Conservation (phyloP, 2,888 invertebrate genomes). For the Eucriotettix oculatus region DNA sequence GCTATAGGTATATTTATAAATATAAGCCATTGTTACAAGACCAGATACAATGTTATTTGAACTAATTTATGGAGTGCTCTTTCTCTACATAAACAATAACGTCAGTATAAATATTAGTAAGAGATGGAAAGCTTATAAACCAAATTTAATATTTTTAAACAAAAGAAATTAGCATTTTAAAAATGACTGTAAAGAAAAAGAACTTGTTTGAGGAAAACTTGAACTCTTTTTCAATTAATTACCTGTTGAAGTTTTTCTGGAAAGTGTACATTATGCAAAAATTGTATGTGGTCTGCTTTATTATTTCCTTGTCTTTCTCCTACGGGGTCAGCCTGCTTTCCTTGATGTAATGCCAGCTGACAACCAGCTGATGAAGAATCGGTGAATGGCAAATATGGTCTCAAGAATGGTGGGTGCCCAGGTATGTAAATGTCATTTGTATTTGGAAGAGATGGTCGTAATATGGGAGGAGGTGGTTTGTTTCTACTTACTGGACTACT, state of each 20-base stretch:
- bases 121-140: too few species aligned
- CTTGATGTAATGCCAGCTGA: too few species aligned
- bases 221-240: neutral
- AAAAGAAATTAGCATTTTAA: too few species aligned
- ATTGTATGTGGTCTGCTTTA: slow-evolving; percentile 34
- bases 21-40: too few species aligned
- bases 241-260: slow-evolving; percentile 24
- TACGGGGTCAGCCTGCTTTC: neutral
- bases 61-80: too few species aligned
- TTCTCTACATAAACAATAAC: too few species aligned
- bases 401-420: neutral
- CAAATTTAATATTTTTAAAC: too few species aligned
- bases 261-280: slow-evolving; percentile 39
- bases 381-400: neutral
- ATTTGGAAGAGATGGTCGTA: neutral
- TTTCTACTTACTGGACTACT: neutral
- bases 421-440: neutral
- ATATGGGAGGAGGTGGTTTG: neutral
- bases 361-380: neutral
- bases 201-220: too few species aligned
- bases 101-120: too few species aligned
- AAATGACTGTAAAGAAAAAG: too few species aligned
- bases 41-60: too few species aligned
- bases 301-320: neutral
- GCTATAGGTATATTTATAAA: too few species aligned